Evolutionary conservation across 1,140 invertebrate species (phyloP), one percentile per base, ranked within the genome.

Genomic region (Brachionus plicatilis): DNA sequence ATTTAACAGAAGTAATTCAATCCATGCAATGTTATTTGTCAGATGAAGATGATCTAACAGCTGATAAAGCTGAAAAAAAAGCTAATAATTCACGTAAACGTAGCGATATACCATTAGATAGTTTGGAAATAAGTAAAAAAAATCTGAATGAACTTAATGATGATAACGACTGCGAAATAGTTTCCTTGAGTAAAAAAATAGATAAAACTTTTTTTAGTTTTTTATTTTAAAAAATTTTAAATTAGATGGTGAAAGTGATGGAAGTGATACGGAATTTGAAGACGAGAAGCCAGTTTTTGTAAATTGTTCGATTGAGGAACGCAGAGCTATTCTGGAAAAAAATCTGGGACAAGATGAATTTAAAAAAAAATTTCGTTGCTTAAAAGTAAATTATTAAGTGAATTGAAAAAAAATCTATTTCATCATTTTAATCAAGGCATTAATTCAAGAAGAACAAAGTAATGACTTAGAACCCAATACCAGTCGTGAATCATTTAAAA

Each of bases 241-340:
- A 33, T 29, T 29, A 47, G 79, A 45, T 41, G 53, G 37, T 14
- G 79, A 82, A 27, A 82, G 37, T 60, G 53, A 60, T 14, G 79
- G 43, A 43, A 82, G 37, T 65, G 79, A 82, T 20, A 82, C 79
- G 3, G 79, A 82, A 68, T 82, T 82, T 65, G 79, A 82, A 47
- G 79, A 82, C 14, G 53, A 82, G 1, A 65, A 45, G n/a, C 50
- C 50, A 29, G 50, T 53, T 7, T 37, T 43, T 37, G 20, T 65
- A 6, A 45, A 65, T 29, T 47, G 43, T 65, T 82, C 79, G 6
- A 82, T 65, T 1, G 79, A 82, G 43, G 79, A 82, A 37, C 56
- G 43, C 41, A 41, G 79, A 43, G 50, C 79, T 20, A 45, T 45
- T 65, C 14, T 82, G 8, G 79, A 82, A 45, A 82, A 82, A 47